Conservation (phyloP, 2,888 invertebrate genomes). For the Drosophila sordidula region DNA sequence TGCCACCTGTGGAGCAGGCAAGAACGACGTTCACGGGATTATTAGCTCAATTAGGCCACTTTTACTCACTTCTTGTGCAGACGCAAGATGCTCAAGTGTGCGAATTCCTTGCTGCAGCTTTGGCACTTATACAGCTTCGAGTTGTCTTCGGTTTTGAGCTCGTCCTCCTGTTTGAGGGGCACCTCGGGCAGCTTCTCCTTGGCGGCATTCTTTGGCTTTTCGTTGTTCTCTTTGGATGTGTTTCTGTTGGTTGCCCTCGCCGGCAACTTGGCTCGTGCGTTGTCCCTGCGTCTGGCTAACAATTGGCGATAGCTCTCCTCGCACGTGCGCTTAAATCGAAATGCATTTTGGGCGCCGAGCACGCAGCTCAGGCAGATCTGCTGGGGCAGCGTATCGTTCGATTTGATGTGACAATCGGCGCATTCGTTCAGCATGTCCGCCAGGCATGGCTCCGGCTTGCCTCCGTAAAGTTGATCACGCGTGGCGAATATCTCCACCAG, state of each 20-base stretch:
- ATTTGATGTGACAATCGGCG: constrained; percentile 32
- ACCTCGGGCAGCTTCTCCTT: no score
- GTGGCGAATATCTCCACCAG: constrained; percentile 43
- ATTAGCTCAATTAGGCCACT: background rate
- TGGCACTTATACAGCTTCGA: constrained; percentile 12
- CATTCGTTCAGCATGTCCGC: constrained; percentile 51
- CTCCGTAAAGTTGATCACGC: constrained; percentile 1
- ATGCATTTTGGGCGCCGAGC: constrained; percentile 36
- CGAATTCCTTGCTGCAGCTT: constrained; percentile 23
- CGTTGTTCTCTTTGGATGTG: background rate
- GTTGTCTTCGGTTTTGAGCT: background rate
- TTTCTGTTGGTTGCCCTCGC: background rate
- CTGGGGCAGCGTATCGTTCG: constrained; percentile 36
- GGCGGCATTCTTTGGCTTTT: background rate
- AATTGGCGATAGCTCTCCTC: constrained; percentile 35
- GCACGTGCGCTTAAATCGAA: constrained; percentile 40
- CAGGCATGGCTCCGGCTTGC: constrained; percentile 31
- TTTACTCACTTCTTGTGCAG: constrained; percentile 34
- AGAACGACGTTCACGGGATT: background rate
- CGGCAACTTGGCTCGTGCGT: background rate
- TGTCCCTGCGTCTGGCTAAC: background rate
- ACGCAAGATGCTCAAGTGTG: constrained; percentile 18
- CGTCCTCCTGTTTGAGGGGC: background rate
- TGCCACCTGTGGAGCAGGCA: constrained; percentile 29
- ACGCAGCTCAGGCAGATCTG: constrained; percentile 42